Percentiles rank a stretch among this genome's conserved stretches.
These are phyloP conservation scores for Esox lucius DNA, from an alignment of 2,797 vertebrate species.

Conservation along the genomic window DNA sequence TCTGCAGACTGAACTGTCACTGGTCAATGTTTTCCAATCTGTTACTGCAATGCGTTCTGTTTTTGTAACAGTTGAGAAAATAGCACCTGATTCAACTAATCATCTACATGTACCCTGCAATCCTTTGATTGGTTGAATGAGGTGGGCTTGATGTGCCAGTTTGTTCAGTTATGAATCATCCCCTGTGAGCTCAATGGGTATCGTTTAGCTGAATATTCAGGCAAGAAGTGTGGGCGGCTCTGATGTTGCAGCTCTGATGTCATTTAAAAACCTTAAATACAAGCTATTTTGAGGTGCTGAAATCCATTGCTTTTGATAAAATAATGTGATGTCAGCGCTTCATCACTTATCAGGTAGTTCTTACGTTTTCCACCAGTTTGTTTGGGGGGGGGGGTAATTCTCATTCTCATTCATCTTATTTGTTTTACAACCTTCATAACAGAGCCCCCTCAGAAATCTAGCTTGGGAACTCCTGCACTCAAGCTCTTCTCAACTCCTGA, in stretches of 20 bases:
- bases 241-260: too few relatives aligned
- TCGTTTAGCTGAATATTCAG: neutral
- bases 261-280: too few relatives aligned
- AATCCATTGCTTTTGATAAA: too few relatives aligned
- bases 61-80: neutral
- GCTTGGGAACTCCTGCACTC: neutral
- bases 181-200: neutral
- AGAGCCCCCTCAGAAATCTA: neutral
- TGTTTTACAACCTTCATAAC: too few relatives aligned
- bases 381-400: too few relatives aligned
- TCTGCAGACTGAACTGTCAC: neutral
- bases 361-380: too few relatives aligned
- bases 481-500: neutral
- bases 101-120: neutral
- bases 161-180: neutral
- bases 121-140: neutral
- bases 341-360: too few relatives aligned
- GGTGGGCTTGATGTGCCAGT: neutral
- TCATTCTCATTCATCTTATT: too few relatives aligned
- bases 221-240: neutral
- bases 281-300: too few relatives aligned
- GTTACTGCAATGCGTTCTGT: neutral
- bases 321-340: too few relatives aligned
- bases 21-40: conserved; percentile 1
- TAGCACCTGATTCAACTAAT: neutral